Percentiles rank a stretch among this genome's conserved stretches.
Conservation (phyloP, 2,888 invertebrate species). For the Ethmia dodecea region DNA sequence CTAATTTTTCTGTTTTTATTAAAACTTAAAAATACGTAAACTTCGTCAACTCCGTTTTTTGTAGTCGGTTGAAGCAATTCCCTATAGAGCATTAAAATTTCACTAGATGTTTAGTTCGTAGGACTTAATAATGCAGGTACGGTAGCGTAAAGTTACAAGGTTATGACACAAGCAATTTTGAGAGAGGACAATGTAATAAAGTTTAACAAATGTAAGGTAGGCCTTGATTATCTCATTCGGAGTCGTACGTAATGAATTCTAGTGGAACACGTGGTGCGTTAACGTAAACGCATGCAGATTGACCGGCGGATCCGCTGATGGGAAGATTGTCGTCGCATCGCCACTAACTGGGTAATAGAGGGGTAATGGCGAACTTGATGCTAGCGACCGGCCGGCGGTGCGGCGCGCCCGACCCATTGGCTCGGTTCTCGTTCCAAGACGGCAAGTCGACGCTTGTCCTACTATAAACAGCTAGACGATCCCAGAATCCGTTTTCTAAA, state of each 20-base stretch:
- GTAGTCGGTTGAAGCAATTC: no score
- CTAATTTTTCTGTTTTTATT: no score
- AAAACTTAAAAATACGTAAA: no score
- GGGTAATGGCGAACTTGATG: slow-evolving; percentile 62
- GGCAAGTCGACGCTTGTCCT: slow-evolving; percentile 14
- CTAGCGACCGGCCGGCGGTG: slow-evolving; percentile 27
- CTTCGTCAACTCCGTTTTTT: no score
- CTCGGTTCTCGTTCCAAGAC: slow-evolving; percentile 33
- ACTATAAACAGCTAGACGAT: slow-evolving; percentile 9
- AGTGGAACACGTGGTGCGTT: slow-evolving; percentile 31
- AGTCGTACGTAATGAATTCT: neutral
- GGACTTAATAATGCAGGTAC: no score
- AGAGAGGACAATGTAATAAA: slow-evolving; percentile 12
- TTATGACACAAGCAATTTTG: slow-evolving; percentile 2
- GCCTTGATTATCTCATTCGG: slow-evolving; percentile 19
- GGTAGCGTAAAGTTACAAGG: no score
- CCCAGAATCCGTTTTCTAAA: slow-evolving; percentile 16
- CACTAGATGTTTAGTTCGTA: no score
- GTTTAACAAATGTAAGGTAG: slow-evolving; percentile 16
- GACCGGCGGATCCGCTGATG: slow-evolving; percentile 51
- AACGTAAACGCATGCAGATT: slow-evolving; percentile 46
- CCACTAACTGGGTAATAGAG: slow-evolving; percentile 63
- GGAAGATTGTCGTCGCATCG: slow-evolving; percentile 62
- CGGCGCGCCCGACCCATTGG: slow-evolving; percentile 35
- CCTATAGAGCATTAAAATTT: no score